Base-by-base conservation (phyloP, 2,113 vertebrate genomes). In the Perca schrenkii region DNA sequence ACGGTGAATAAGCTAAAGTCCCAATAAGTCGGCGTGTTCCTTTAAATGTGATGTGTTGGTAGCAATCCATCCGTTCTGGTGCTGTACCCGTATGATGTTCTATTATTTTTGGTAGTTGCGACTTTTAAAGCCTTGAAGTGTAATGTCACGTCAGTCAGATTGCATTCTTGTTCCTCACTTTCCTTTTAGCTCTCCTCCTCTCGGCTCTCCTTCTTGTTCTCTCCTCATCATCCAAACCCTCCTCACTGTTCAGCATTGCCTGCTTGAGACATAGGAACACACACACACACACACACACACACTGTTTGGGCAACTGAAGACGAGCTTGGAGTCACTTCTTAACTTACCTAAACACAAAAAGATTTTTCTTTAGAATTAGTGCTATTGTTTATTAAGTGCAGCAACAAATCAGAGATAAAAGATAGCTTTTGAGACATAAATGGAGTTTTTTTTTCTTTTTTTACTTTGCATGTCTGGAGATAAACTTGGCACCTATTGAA, bases 111-210 rank as follows among this genome's bases (percentile, higher is more conserved):
- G 11, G 3, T 36, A 6, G 19, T 15, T 53, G 21, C 21, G 57
- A 12, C 49, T 47, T 15, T 40, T 8, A 40, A 10, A 31, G 34
- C 36, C 34, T 31, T 43, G 10, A 36, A 4, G 65, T 21, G 31
- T 21, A 0, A 40, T 0, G 22, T 15, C 16, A 10, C 11, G 14
- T 56, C 49, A 56, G 36, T 62, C 10, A 21, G 1, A 53, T 0
- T 21, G 3, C 28, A 70, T 22, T 67, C 10, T 56, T 57, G 64
- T 74, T 16, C 83, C 83, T 79, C 68, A 92, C 94, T 89, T 87
- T 93, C 68, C 81, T 94, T 47, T 93, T 91, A 0, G 89, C 89
- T 77, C 78, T 77, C 77, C 83, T 89, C 62, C 70, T 82, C 57
- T 92, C 90, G 1, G 86, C 90, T 80, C 87, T 88, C 54, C 86